phyloP scores from a whole-genome alignment of 1,140 invertebrate genomes.

The Aethina tumida region DNA sequence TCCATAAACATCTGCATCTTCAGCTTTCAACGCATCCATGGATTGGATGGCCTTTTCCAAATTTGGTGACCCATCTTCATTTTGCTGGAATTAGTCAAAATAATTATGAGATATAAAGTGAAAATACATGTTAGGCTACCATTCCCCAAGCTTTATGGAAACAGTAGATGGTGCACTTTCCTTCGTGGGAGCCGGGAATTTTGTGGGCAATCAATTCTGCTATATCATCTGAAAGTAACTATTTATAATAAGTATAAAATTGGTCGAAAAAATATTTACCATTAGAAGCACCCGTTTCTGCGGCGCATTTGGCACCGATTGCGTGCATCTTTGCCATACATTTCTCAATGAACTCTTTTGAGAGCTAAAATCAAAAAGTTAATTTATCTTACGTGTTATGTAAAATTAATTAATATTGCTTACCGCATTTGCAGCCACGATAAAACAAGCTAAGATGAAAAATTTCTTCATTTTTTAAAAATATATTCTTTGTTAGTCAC shows the following conservation, averaged over 20 bases:
- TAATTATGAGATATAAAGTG: background rate
- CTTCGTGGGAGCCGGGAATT: slow-evolving; percentile 12
- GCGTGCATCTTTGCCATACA: slow-evolving; percentile 12
- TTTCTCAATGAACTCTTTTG: slow-evolving; percentile 17
- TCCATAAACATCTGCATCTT: slow-evolving; percentile 12
- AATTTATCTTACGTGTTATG: too few relatives aligned
- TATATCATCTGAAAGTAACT: slow-evolving; percentile 13
- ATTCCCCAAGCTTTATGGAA: slow-evolving; percentile 12
- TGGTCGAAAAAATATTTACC: too few relatives aligned
- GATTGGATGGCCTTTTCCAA: slow-evolving; percentile 7
- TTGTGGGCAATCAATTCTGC: slow-evolving; percentile 8
- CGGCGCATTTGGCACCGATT: slow-evolving; percentile 13
- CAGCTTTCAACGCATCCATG: slow-evolving; percentile 13
- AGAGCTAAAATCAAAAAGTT: slow-evolving; percentile 18
- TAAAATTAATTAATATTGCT: too few relatives aligned
- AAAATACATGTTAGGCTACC: slow-evolving; percentile 8
- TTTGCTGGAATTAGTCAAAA: slow-evolving; percentile 9
- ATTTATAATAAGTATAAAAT: too few relatives aligned
- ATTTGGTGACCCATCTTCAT: slow-evolving; percentile 13
- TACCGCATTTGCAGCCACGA: too few relatives aligned
- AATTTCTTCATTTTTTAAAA: too few relatives aligned
- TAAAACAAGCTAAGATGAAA: too few relatives aligned
- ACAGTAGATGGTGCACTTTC: slow-evolving; percentile 16
- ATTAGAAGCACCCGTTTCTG: slow-evolving; percentile 11
- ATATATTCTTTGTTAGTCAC: too few relatives aligned